Evolutionary conservation across 2,888 invertebrate genomes (phyloP), one percentile per base, ranked within the genome.

Genomic region (Thereva unica): DNA sequence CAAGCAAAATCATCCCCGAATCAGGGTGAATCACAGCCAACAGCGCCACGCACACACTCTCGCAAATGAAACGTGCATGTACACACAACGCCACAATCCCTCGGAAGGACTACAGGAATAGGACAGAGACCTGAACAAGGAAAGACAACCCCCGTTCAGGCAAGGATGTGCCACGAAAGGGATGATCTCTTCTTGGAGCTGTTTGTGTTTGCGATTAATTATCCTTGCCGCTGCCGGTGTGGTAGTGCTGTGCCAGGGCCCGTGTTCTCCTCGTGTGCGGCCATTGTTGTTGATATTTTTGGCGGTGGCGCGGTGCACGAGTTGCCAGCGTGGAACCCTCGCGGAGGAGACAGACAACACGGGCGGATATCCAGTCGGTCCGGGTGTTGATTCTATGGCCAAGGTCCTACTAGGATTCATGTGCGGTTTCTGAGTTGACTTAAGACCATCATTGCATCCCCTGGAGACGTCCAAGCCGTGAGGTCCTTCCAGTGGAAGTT

Each of bases 161-260:
- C 61, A 66, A 68, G 68, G 64, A 68, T 68, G 66, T 66, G 50
- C 64, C 45, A 45, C 64, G 57, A 68, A 66, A 66, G 52, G 68
- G 68, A 68, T 68, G 68, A 68, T 68, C 68, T 66, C 56, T 52
- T 68, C 56, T 44, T 66, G 41, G 38, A 63, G 63, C 63, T 66
- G 66, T 57, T 64, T 68, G 68, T 68, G 52, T 68, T 68, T 49
- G 68, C 68, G 64, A 68, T 66, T 66, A 68, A 68, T 68, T 68
- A 68, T 64, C 53, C 66, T 23, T 47, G 66, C 55, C 44, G 66
- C 23, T 44, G 65, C 56, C 55, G 63, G 50, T 64, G 61, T 54
- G 23, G 23, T 23, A 23, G 52, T 47, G 40, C 35, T 40, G 8
- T 40, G 42, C n/a, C 52, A 64, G 44, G 47, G 50, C 53, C 59